Evolutionary conservation across 2,888 invertebrate species (phyloP).

Genomic region (Agrenia bidenticulata): DNA sequence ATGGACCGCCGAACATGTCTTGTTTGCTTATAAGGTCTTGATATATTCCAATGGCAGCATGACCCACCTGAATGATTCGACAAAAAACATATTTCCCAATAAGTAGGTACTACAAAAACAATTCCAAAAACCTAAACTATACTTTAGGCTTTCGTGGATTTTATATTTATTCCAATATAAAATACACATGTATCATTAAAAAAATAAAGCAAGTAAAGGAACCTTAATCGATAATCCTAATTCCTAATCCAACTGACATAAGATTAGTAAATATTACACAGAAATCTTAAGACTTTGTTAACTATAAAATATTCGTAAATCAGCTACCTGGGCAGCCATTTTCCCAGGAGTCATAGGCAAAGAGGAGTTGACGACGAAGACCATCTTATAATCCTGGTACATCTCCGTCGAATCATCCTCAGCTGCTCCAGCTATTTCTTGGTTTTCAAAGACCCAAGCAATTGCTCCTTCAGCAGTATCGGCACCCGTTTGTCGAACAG

Average conservation of each 20-base stretch:
- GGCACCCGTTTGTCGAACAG: conserved; percentile 51
- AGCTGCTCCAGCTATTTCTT: conserved; percentile 35
- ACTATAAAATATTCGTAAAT: too few relatives aligned
- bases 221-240: too few relatives aligned
- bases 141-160: too few relatives aligned
- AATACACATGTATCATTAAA: too few relatives aligned
- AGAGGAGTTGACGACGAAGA: conserved; percentile 51
- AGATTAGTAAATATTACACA: too few relatives aligned
- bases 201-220: too few relatives aligned
- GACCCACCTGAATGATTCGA: conserved; percentile 34
- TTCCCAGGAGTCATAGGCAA: conserved; percentile 52
- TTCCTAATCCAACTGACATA: too few relatives aligned
- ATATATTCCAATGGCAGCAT: conserved; percentile 52
- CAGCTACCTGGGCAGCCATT: conserved; percentile 52
- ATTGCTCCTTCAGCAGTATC: conserved; percentile 52
- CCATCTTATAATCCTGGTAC: conserved; percentile 52
- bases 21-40: conserved; percentile 49
- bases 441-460: conserved; percentile 52
- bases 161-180: too few relatives aligned
- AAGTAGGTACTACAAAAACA: too few relatives aligned
- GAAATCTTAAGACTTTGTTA: too few relatives aligned
- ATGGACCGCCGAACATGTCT: conserved; percentile 49
- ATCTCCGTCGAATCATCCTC: conserved; percentile 31
- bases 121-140: too few relatives aligned
- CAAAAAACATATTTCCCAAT: too few relatives aligned